A percentile compares a stretch with the other conserved stretches of the same genome.
phyloP scores from a whole-genome alignment of 2,797 vertebrate species.

The Chelon auratus region DNA sequence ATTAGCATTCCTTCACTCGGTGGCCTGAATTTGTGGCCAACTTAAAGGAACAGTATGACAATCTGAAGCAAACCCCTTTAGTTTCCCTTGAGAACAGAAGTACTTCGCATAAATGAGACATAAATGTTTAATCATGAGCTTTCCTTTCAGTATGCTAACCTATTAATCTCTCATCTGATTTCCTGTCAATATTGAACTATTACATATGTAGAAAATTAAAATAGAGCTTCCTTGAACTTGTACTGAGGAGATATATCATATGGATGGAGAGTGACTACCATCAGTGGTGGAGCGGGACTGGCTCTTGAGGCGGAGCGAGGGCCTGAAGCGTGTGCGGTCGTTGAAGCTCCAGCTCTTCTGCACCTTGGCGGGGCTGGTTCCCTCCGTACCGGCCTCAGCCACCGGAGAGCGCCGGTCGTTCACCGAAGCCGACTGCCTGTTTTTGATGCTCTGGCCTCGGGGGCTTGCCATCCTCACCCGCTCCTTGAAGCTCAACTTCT shows the following conservation, averaged over 20 bases:
- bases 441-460: slow-evolving; percentile 95
- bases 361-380: slow-evolving; percentile 92
- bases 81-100: neutral
- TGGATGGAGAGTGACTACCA: slow-evolving; percentile 70
- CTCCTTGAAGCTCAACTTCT: slow-evolving; percentile 97
- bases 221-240: no score
- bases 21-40: slow-evolving; percentile 26
- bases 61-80: neutral
- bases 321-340: slow-evolving; percentile 94
- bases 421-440: slow-evolving; percentile 88
- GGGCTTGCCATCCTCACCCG: slow-evolving; percentile 96
- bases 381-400: slow-evolving; percentile 87
- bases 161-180: no score
- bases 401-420: slow-evolving; percentile 93
- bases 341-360: slow-evolving; percentile 99
- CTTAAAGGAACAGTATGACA: neutral
- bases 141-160: no score
- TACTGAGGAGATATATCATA: no score
- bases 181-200: no score
- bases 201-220: no score
- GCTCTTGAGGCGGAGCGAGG: slow-evolving; percentile 94
- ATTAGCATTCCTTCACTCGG: slow-evolving; percentile 57
- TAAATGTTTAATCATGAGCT: no score
- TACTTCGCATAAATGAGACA: no score
- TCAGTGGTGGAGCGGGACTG: slow-evolving; percentile 92